Conservation (phyloP, 2,113 vertebrate species). For the Nymphicus hollandicus region DNA sequence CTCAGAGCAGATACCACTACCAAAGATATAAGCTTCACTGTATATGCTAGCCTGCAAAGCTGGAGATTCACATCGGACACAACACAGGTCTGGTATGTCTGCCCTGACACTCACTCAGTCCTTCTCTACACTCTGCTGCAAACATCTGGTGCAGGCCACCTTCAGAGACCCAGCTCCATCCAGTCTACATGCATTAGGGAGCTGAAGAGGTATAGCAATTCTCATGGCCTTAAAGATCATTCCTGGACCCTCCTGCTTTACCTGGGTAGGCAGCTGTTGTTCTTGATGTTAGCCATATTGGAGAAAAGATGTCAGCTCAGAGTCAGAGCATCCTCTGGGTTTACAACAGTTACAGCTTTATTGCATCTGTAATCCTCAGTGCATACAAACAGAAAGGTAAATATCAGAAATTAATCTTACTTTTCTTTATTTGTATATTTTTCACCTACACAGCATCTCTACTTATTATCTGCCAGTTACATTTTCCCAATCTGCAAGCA, state of each 20-base stretch:
- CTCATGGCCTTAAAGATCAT: not conserved
- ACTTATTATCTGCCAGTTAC: not conserved
- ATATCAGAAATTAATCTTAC: not conserved
- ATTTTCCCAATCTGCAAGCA: not conserved
- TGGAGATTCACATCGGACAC: fast-evolving
- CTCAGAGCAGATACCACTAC: not conserved
- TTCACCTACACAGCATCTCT: not conserved
- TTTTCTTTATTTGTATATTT: not conserved
- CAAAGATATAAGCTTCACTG: not conserved
- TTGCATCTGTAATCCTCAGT: not conserved
- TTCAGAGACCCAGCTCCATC: not conserved
- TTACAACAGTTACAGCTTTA: not conserved
- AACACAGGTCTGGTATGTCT: not conserved
- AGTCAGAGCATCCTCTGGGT: not conserved
- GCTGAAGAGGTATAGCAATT: not conserved
- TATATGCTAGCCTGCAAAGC: not conserved
- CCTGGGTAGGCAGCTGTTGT: not conserved
- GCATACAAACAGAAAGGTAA: not conserved
- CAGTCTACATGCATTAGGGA: not conserved
- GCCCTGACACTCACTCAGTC: not conserved
- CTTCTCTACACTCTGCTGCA: not conserved
- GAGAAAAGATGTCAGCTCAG: not conserved
- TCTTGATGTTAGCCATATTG: not conserved
- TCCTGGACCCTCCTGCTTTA: not conserved
- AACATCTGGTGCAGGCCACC: not conserved